Percentiles rank a stretch among this genome's conserved stretches.
phyloP scores from a whole-genome alignment of 2,113 vertebrate genomes.

The Strix uralensis region DNA sequence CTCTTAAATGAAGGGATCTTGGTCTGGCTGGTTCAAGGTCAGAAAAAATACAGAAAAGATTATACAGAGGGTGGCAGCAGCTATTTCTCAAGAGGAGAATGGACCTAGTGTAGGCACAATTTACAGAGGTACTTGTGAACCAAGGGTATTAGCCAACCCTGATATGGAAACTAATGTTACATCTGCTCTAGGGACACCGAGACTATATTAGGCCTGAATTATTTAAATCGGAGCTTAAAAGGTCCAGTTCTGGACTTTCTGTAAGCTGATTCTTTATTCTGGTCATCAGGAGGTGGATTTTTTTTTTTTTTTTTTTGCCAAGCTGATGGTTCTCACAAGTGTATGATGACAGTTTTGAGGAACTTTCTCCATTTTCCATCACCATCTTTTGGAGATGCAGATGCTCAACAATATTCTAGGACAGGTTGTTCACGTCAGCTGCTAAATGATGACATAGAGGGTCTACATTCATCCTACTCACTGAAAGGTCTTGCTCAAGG shows the following conservation, averaged over 20 bases:
- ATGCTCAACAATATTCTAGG: background rate
- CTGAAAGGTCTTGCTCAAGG: background rate
- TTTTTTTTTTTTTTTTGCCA: background rate
- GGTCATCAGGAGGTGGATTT: background rate
- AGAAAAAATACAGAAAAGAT: background rate
- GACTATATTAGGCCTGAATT: background rate
- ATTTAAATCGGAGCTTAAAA: background rate
- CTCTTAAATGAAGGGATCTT: background rate
- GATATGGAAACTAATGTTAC: fast-evolving
- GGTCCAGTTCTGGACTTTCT: background rate
- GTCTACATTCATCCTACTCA: background rate
- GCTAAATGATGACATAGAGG: background rate
- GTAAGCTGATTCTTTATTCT: background rate
- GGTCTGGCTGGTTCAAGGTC: background rate
- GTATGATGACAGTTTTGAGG: background rate
- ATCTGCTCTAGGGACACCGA: background rate
- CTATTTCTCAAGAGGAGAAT: background rate
- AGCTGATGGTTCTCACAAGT: background rate
- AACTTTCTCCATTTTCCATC: background rate
- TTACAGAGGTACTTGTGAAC: background rate
- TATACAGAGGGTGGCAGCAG: background rate
- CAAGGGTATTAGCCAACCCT: background rate
- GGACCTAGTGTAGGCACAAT: background rate
- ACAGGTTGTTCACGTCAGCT: background rate
- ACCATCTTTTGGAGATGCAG: background rate